These are phyloP conservation scores for Barbus barbus DNA, from an alignment of 2,113 vertebrate genomes.

Conservation along the genomic window DNA sequence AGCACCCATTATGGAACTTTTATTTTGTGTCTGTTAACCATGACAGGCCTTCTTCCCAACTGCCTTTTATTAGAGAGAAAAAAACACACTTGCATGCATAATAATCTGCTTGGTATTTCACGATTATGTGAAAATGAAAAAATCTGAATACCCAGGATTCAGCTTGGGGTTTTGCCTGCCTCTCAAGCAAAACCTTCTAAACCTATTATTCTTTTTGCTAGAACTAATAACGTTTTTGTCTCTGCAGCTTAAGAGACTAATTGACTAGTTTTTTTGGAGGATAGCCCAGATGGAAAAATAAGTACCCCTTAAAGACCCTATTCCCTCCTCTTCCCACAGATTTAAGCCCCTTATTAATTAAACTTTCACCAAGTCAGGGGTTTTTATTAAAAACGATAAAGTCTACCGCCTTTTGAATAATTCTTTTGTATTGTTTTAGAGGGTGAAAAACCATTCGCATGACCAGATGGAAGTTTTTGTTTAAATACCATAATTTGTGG, in stretches of 20 bases:
- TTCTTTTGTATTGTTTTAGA: conserved; percentile 71
- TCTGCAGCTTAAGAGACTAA: conserved; percentile 81
- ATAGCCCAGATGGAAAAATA: conserved; percentile 82
- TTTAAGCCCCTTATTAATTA: conserved; percentile 83
- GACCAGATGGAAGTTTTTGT: conserved; percentile 68
- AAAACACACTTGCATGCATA: conserved; percentile 49
- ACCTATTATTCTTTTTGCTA: conserved; percentile 80
- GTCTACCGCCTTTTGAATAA: conserved; percentile 70
- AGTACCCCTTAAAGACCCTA: conserved; percentile 78
- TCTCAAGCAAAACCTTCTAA: conserved; percentile 77
- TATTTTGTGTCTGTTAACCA: conserved; percentile 58
- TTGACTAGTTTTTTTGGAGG: conserved; percentile 79
- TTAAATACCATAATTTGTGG: conserved; percentile 69
- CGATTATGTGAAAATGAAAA: conserved; percentile 62
- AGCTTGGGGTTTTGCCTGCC: conserved; percentile 66
- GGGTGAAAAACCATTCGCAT: conserved; percentile 71
- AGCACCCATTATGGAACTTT: conserved; percentile 58
- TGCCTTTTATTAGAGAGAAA: conserved; percentile 65
- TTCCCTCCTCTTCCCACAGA: conserved; percentile 74
- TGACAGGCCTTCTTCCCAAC: conserved; percentile 61
- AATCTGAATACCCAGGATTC: conserved; percentile 61
- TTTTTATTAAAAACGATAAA: conserved; percentile 79
- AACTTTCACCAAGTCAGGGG: conserved; percentile 78
- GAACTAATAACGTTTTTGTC: conserved; percentile 82
- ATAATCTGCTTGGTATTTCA: conserved; percentile 55